These are phyloP conservation scores for Caranx ignobilis DNA, from an alignment of 2,113 vertebrate species.

Conservation along the genomic window DNA sequence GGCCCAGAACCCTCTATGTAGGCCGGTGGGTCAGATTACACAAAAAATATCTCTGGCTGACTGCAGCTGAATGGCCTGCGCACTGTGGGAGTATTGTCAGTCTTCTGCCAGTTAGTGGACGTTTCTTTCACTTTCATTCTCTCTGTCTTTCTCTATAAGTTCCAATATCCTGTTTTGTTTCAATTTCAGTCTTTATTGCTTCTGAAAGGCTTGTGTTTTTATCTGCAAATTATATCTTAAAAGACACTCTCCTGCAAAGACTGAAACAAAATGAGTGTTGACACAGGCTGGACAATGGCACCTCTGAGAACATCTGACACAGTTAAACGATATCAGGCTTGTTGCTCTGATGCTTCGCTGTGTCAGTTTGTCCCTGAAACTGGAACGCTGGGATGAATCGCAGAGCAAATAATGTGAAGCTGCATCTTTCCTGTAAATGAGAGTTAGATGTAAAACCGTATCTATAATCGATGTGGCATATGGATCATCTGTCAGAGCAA, in stretches of 20 bases:
- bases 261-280: conserved; percentile 22
- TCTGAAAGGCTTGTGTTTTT: conserved; percentile 22
- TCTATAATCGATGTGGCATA: conserved; percentile 1
- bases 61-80: conserved; percentile 56
- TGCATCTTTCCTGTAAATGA: conserved; percentile 7
- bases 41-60: conserved; percentile 69
- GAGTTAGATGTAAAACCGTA: conserved; percentile 23
- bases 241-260: conserved; percentile 6
- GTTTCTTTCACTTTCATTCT: conserved; percentile 11
- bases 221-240: conserved; percentile 24
- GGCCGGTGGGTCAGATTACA: conserved; percentile 70
- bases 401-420: background rate
- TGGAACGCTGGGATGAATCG: conserved; percentile 13
- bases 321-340: background rate
- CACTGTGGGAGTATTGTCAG: conserved; percentile 50
- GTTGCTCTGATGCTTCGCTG: conserved; percentile 6
- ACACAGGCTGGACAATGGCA: conserved; percentile 32
- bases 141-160: background rate
- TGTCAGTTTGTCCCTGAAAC: background rate
- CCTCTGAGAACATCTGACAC: conserved; percentile 38
- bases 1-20: conserved; percentile 68
- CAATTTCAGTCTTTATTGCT: conserved; percentile 12
- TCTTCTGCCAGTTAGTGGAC: conserved; percentile 19
- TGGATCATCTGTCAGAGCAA: conserved; percentile 12
- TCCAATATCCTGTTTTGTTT: background rate